phyloP scores from a whole-genome alignment of 2,888 invertebrate species.

The Nesidiocoris tenuis region DNA sequence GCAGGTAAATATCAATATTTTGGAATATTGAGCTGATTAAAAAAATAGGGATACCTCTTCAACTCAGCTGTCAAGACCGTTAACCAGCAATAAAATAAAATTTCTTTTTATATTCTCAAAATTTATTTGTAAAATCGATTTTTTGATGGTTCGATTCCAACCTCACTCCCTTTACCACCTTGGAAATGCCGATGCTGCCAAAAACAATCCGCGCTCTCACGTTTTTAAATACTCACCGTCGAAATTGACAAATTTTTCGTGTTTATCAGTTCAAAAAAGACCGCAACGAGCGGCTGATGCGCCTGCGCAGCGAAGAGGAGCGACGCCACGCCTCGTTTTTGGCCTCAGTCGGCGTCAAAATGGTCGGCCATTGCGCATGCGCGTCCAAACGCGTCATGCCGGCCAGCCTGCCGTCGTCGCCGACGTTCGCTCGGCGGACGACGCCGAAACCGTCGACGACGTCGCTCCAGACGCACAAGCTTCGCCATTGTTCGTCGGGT shows the following conservation, averaged over 20 bases:
- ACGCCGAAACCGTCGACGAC: constrained; percentile 30
- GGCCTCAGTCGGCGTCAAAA: constrained; percentile 7
- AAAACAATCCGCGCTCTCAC: too few species aligned
- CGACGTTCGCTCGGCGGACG: constrained; percentile 50
- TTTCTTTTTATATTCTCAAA: too few species aligned
- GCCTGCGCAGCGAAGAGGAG: constrained; percentile 32
- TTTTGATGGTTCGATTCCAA: too few species aligned
- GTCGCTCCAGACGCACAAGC: constrained; percentile 18
- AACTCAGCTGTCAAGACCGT: too few species aligned
- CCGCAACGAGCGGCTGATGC: constrained; percentile 23
- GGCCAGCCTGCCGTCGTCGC: constrained; percentile 53
- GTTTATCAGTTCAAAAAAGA: constrained; percentile 28
- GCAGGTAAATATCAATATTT: constrained; percentile 32
- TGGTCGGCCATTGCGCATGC: background rate
- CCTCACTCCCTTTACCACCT: background rate
- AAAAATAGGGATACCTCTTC: too few species aligned
- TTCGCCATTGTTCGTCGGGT: constrained; percentile 47
- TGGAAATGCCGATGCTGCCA: too few species aligned
- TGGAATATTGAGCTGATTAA: too few species aligned
- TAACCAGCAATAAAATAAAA: too few species aligned
- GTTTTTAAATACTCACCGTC: too few species aligned
- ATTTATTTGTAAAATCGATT: background rate
- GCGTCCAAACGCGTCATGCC: constrained; percentile 38
- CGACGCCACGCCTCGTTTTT: constrained; percentile 19
- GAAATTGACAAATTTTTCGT: too few species aligned